phyloP scores from a whole-genome alignment of 2,113 vertebrate genomes.

The Psittacus erithacus region DNA sequence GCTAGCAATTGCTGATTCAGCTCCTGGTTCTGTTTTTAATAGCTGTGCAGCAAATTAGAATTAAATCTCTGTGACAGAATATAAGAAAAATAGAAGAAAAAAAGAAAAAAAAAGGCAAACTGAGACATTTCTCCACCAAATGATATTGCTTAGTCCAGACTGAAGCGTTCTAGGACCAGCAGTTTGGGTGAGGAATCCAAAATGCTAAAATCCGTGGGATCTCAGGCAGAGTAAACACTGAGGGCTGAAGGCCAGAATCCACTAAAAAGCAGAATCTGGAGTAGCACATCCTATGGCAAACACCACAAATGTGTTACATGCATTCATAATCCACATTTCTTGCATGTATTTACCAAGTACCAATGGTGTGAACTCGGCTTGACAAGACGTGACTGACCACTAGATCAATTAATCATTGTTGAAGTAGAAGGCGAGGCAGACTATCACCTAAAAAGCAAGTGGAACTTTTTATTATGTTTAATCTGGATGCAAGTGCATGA shows the following conservation, averaged over 20 bases:
- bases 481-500: neutral
- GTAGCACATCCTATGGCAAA: neutral
- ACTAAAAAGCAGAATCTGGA: neutral
- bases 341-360: neutral
- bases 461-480: neutral
- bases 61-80: neutral
- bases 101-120: neutral
- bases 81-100: neutral
- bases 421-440: neutral
- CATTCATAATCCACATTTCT: neutral
- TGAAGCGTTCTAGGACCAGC: neutral
- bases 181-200: neutral
- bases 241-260: neutral
- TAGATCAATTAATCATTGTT: neutral
- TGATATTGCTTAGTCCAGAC: neutral
- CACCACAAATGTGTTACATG: neutral
- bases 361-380: neutral
- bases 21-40: neutral
- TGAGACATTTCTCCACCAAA: neutral
- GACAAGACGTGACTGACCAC: neutral
- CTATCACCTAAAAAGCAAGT: neutral
- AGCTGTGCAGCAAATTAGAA: neutral
- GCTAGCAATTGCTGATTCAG: neutral
- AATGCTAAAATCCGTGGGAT: neutral
- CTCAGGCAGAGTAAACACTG: neutral